phyloP scores from a whole-genome alignment of 2,888 invertebrate genomes.

The Sepiola atlantica region DNA sequence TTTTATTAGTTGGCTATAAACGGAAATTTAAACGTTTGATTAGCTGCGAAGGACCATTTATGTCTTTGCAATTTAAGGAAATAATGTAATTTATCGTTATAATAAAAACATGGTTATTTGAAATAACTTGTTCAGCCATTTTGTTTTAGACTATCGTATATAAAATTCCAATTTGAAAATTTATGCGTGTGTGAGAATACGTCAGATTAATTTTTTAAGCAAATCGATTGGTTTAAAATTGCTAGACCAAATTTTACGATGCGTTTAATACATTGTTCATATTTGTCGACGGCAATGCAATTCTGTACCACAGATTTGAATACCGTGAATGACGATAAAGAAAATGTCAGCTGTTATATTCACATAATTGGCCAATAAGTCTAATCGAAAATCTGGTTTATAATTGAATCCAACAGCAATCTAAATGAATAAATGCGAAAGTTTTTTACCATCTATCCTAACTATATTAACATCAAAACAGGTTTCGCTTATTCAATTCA shows the following conservation, averaged over 20 bases:
- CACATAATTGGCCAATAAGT: background rate
- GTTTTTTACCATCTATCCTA: too few relatives aligned
- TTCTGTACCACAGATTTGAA: background rate
- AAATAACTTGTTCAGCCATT: background rate
- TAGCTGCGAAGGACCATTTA: background rate
- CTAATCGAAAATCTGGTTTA: background rate
- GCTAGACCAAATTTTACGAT: background rate
- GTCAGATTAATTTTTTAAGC: background rate
- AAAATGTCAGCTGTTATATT: background rate
- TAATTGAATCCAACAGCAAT: background rate
- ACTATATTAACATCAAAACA: too few relatives aligned
- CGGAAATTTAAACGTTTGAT: background rate
- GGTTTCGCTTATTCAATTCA: too few relatives aligned
- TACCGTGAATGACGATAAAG: background rate
- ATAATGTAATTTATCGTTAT: background rate
- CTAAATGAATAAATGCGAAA: too few relatives aligned
- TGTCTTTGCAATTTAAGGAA: background rate
- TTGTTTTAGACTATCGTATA: background rate
- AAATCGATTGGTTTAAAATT: background rate
- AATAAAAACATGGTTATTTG: background rate
- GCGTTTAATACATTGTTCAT: background rate
- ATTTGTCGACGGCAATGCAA: too few relatives aligned
- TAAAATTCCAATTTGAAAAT: background rate
- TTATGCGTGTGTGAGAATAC: background rate
- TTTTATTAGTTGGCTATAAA: background rate